Percentiles rank a stretch among this genome's conserved stretches.
Conservation (phyloP, 1,140 invertebrate species). For the Trichonephila clavata region DNA sequence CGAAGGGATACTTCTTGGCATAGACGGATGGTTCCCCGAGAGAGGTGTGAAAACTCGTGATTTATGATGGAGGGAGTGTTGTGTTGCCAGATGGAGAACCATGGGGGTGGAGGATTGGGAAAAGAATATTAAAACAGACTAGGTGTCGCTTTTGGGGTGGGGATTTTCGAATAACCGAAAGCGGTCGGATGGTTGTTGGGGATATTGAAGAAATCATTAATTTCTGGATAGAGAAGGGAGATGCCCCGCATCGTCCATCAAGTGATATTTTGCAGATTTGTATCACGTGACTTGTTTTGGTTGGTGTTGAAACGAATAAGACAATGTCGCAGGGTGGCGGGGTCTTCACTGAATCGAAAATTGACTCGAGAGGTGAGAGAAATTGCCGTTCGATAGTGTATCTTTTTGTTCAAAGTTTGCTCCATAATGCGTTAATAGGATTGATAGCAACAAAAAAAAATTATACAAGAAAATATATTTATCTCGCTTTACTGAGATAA, state of each 20-base stretch:
- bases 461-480: too few relatives aligned
- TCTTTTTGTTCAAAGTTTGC: too few relatives aligned
- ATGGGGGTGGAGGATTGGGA: neutral
- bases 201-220: neutral
- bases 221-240: neutral
- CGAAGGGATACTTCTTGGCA: constrained; percentile 2
- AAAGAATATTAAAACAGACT: constrained; percentile 2
- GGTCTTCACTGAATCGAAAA: neutral
- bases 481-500: too few relatives aligned
- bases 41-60: neutral
- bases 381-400: too few relatives aligned
- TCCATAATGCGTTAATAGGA: too few relatives aligned
- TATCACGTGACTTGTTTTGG: neutral
- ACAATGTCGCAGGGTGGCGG: neutral
- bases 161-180: neutral
- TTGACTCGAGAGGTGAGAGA: neutral
- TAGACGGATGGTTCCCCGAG: neutral
- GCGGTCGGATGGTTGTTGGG: neutral
- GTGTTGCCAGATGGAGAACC: neutral
- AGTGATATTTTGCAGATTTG: neutral
- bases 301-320: neutral
- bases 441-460: too few relatives aligned
- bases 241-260: neutral
- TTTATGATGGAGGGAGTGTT: constrained; percentile 15
- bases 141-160: neutral